Conservation (phyloP, 1,140 invertebrate species). For the Drosophila rhopaloa region DNA sequence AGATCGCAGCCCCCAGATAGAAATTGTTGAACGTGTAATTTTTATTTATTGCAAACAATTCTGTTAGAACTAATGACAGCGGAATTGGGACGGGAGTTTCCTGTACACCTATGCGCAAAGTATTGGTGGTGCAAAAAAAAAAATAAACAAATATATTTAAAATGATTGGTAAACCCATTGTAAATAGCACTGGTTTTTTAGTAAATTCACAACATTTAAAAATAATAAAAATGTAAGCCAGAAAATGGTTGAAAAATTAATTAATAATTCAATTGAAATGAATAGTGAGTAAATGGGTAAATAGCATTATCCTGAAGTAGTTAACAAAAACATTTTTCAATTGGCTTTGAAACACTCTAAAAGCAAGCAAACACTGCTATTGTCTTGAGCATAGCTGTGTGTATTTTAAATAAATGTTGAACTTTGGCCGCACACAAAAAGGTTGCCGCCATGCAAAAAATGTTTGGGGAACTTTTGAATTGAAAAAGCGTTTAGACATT, state of each 20-base stretch:
- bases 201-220: neutral
- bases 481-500: conserved; percentile 77
- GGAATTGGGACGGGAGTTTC: conserved; percentile 25
- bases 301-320: neutral
- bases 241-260: too few species aligned
- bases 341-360: neutral
- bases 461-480: conserved; percentile 61
- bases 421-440: conserved; percentile 48
- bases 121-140: neutral
- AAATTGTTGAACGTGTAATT: conserved; percentile 80
- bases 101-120: neutral
- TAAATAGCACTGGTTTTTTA: too few species aligned
- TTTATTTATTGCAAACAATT: conserved; percentile 83
- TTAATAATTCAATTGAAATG: too few species aligned
- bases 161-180: too few species aligned
- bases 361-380: conserved; percentile 1
- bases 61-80: conserved; percentile 80
- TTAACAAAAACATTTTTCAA: neutral
- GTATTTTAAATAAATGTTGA: conserved; percentile 70
- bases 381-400: conserved; percentile 14
- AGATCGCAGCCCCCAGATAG: conserved; percentile 35
- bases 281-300: neutral
- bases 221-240: neutral
- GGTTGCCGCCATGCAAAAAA: conserved; percentile 48
- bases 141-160: too few species aligned